phyloP scores from a whole-genome alignment of 2,888 invertebrate species.

The Bugulina stolonifera region DNA sequence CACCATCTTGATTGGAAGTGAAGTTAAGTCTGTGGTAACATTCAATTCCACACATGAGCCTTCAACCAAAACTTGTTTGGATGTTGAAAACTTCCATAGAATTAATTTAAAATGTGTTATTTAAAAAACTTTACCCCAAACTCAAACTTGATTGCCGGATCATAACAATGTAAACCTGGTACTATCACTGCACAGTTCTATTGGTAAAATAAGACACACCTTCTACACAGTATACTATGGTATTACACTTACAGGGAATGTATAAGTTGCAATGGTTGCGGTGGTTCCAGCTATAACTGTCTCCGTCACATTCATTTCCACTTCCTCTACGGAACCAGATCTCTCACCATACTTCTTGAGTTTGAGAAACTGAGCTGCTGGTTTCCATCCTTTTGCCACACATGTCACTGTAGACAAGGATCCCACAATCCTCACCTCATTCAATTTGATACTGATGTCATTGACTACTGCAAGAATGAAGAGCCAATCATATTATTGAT shows the following conservation, averaged over 20 bases:
- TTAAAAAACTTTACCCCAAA: too few relatives aligned
- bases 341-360: neutral
- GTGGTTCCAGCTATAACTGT: neutral
- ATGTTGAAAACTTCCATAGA: too few relatives aligned
- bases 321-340: neutral
- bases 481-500: too few relatives aligned
- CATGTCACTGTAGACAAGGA: neutral
- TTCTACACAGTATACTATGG: neutral
- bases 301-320: neutral
- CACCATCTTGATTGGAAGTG: too few relatives aligned
- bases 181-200: too few relatives aligned
- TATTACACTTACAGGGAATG: neutral
- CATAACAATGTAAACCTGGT: too few relatives aligned
- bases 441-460: neutral
- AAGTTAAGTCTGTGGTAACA: too few relatives aligned
- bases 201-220: too few relatives aligned
- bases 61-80: too few relatives aligned
- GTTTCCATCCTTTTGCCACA: constrained; percentile 19
- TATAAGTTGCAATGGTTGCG: neutral
- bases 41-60: too few relatives aligned
- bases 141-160: too few relatives aligned
- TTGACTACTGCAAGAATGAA: neutral
- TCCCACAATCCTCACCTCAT: neutral
- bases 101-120: too few relatives aligned
- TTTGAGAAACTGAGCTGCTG: neutral